Conservation (phyloP, 2,888 invertebrate species). For the Rhogogaster chlorosoma region DNA sequence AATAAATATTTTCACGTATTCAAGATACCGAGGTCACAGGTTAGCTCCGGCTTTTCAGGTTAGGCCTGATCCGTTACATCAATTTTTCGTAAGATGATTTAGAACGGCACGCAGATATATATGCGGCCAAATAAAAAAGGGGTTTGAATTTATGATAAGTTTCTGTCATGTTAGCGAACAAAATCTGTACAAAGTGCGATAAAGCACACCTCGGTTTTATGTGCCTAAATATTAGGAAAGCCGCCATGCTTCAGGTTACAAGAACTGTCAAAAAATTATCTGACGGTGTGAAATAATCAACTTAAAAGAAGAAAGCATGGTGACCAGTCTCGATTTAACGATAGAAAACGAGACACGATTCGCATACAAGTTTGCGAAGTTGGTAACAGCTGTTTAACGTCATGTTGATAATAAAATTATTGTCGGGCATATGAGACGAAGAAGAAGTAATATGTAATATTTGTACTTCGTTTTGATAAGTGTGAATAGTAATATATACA, state of each 20-base stretch:
- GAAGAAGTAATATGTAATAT: background rate
- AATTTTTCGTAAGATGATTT: background rate
- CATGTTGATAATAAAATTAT: conserved; percentile 14
- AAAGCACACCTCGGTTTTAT: conserved; percentile 1
- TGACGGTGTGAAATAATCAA: background rate
- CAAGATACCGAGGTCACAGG: background rate
- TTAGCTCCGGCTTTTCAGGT: background rate
- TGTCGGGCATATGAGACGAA: background rate
- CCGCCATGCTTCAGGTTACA: conserved; percentile 21
- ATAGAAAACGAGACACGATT: too few relatives aligned
- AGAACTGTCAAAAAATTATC: background rate
- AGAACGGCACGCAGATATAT: background rate
- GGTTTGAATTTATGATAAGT: background rate
- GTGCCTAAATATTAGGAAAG: background rate
- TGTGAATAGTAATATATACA: background rate
- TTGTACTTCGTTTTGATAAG: background rate
- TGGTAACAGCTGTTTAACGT: background rate
- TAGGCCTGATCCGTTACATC: background rate
- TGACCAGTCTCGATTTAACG: too few relatives aligned
- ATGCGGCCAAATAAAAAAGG: background rate
- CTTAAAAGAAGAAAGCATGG: too few relatives aligned
- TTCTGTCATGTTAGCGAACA: background rate
- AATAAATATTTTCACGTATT: background rate
- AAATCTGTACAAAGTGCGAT: background rate
- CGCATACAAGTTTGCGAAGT: background rate